A percentile compares a stretch with the other conserved stretches of the same genome.
phyloP scores from a whole-genome alignment of 1,140 invertebrate species.

The Gerris buenoi region DNA sequence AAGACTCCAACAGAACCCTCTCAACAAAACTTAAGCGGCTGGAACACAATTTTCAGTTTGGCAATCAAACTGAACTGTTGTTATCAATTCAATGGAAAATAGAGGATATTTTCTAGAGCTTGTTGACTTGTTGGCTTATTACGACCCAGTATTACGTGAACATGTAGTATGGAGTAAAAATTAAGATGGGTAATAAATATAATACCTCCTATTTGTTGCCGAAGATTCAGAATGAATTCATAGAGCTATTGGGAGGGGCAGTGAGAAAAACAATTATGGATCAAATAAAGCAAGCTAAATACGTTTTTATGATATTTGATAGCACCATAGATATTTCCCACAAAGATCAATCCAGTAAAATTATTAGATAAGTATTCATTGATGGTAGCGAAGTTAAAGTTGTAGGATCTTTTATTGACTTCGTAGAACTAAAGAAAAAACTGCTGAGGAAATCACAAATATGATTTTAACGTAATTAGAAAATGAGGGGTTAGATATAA shows the following conservation, averaged over 20 bases:
- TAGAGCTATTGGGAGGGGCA: neutral
- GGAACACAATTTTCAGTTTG: too few species aligned
- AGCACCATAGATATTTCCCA: constrained; percentile 4
- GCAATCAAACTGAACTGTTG: too few species aligned
- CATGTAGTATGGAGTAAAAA: constrained; percentile 1
- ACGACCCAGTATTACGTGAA: neutral
- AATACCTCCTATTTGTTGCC: constrained; percentile 1
- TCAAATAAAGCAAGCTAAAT: constrained; percentile 1
- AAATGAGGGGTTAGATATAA: constrained; percentile 14
- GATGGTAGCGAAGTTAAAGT: constrained; percentile 1
- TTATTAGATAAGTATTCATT: constrained; percentile 5
- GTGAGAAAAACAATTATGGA: neutral
- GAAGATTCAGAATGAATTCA: constrained; percentile 1
- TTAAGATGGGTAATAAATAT: neutral
- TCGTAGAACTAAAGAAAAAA: constrained; percentile 11
- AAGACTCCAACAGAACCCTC: too few species aligned
- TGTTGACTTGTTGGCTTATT: neutral
- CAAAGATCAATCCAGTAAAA: constrained; percentile 2
- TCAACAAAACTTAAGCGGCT: too few species aligned
- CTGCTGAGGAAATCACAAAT: constrained; percentile 11
- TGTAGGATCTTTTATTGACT: neutral
- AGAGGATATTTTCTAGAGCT: neutral
- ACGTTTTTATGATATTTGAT: neutral
- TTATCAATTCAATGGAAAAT: constrained; percentile 1
- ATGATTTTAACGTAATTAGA: constrained; percentile 16